Evolutionary conservation across 2,888 invertebrate genomes (phyloP).

Genomic region (Alviniconcha strummeri): DNA sequence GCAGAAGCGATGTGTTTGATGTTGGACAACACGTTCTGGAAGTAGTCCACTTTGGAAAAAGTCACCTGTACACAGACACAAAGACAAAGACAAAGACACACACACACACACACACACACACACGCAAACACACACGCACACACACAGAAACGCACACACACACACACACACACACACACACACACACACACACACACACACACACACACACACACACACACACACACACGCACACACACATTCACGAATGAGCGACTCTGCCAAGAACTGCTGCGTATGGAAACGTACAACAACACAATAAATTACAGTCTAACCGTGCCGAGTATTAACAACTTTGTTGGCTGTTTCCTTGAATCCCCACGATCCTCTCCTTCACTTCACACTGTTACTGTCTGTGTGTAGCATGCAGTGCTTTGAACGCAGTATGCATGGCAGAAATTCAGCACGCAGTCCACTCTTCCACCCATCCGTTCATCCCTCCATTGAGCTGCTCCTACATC

Average conservation of each 20-base stretch:
- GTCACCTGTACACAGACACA: slow-evolving; percentile 50
- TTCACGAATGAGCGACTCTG: background rate
- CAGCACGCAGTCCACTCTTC: no score
- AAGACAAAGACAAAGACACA: background rate
- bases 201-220: background rate
- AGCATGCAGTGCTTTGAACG: no score
- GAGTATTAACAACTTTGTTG: no score
- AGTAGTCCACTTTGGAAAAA: slow-evolving; percentile 61
- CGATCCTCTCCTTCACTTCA: no score
- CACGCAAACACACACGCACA: background rate
- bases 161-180: slow-evolving; percentile 15
- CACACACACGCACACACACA: background rate
- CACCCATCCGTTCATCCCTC: no score
- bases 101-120: background rate
- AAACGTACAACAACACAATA: no score
- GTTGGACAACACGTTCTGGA: slow-evolving; percentile 67
- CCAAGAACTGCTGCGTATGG: no score
- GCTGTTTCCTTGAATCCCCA: no score
- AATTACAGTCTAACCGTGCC: no score
- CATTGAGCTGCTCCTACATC: no score
- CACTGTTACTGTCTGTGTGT: no score
- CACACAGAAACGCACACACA: background rate
- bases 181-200: background rate
- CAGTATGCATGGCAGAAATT: no score
- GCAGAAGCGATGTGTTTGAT: slow-evolving; percentile 58